phyloP scores from a whole-genome alignment of 2,113 vertebrate genomes.

The Leptobrachium ailaonicum region DNA sequence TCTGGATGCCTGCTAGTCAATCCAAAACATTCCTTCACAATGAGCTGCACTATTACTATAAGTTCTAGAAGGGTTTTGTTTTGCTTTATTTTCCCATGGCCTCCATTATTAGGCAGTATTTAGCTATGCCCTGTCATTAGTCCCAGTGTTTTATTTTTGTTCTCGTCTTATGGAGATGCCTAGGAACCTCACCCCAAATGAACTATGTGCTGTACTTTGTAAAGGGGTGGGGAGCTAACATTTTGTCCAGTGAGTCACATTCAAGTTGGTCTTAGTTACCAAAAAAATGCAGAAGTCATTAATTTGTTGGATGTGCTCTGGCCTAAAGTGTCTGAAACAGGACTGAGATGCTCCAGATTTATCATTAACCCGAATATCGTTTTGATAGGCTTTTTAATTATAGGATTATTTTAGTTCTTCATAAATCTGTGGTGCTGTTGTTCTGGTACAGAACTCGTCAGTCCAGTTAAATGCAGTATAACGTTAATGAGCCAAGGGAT shows the following conservation, averaged over 20 bases:
- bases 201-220: slow-evolving; percentile 25
- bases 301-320: too few species aligned
- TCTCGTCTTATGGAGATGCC: slow-evolving; percentile 15
- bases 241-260: not conserved
- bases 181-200: slow-evolving; percentile 31
- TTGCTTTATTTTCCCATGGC: not conserved
- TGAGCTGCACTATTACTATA: not conserved
- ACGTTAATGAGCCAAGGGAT: not conserved
- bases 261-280: not conserved
- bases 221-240: slow-evolving; percentile 7
- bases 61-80: not conserved
- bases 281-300: too few species aligned
- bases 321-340: too few species aligned
- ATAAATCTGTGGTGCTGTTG: not conserved
- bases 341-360: not conserved
- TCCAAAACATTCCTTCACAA: slow-evolving; percentile 15
- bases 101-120: slow-evolving; percentile 2
- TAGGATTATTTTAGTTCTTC: not conserved
- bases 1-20: not conserved
- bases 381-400: not conserved
- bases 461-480: not conserved
- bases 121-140: slow-evolving; percentile 23
- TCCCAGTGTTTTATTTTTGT: slow-evolving; percentile 10
- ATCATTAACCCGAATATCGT: not conserved
- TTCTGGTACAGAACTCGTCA: not conserved